Evolutionary conservation across 2,113 vertebrate genomes (phyloP).

Genomic region (Silurus meridionalis): DNA sequence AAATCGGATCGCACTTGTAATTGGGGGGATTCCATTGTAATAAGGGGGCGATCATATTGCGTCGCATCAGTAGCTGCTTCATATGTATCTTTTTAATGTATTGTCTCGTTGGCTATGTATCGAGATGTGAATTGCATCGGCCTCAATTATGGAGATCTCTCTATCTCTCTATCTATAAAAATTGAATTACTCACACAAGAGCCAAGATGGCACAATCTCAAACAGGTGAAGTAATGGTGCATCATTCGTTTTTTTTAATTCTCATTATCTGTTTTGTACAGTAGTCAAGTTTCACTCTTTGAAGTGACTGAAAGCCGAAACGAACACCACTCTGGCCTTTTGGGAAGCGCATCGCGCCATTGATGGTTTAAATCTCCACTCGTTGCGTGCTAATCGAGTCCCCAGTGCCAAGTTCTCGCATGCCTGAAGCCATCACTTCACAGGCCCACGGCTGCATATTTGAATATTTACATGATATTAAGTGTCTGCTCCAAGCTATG

Average conservation of each 20-base stretch:
- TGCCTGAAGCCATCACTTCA: constrained; percentile 69
- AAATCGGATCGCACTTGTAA: no score
- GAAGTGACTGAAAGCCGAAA: constrained; percentile 17
- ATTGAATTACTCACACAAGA: no score
- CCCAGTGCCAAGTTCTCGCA: constrained; percentile 52
- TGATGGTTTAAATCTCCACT: constrained; percentile 65
- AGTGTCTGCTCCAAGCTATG: constrained; percentile 64
- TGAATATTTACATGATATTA: constrained; percentile 77
- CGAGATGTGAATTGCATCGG: no score
- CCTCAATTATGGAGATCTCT: no score
- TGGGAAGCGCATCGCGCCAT: constrained; percentile 43
- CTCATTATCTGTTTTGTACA: constrained; percentile 7
- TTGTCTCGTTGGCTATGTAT: no score
- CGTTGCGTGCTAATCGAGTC: constrained; percentile 68
- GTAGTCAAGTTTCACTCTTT: constrained; percentile 30
- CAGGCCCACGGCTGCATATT: constrained; percentile 66
- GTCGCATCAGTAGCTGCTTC: no score
- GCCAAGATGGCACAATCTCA: not conserved
- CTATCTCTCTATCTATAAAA: no score
- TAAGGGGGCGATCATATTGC: no score
- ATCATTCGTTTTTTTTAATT: not conserved
- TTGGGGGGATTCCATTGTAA: no score
- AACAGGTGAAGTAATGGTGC: not conserved
- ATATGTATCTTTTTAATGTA: no score
- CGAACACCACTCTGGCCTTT: constrained; percentile 23